Evolutionary conservation across 2,888 invertebrate genomes (phyloP), one percentile per base, ranked within the genome.

Genomic region (Ceramica pisi): DNA sequence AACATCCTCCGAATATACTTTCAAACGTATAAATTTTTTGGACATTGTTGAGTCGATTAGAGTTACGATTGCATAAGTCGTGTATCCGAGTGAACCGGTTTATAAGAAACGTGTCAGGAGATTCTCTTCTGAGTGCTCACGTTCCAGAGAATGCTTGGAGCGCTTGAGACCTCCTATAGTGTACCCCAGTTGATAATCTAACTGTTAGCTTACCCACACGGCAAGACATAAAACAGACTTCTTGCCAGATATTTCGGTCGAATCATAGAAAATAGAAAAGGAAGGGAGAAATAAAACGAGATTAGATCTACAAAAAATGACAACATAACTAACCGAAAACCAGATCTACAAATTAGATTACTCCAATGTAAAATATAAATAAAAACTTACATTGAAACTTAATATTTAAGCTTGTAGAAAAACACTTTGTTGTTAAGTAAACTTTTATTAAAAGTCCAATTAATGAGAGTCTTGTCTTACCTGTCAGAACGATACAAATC

Each of bases 21-120:
- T 71, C 72, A 62, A 59, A 76, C 64, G 60, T 81, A 82, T n/a
- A n/a, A n/a, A n/a, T 83, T 85, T 83, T 83, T 85, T 83, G 83
- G 84, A 74, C 80, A 84, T 86, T 84, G 89, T 89, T 90, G 87
- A 80, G 87, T 91, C 87, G 90, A 92, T 93, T 91, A 92, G 91
- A 90, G 81, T 87, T 84, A 84, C 89, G 90, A 93, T 95, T 95
- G 93, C 95, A 94, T 95, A 94, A 94, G 93, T 91, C 91, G 90
- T 91, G 89, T 91, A 91, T 89, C 84, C 88, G 88, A 89, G 80
- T 91, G 91, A 94, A 95, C 95, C 95, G 95, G 95, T 96, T 95
- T 93, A 84, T 79, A 89, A 90, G 92, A 94, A 95, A 94, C 95
- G 93, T 94, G 95, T 95, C 94, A 94, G 94, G 94, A 93, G 94